Evolutionary conservation across 2,113 vertebrate species (phyloP).

Genomic region (Herpetotheres cachinnans): DNA sequence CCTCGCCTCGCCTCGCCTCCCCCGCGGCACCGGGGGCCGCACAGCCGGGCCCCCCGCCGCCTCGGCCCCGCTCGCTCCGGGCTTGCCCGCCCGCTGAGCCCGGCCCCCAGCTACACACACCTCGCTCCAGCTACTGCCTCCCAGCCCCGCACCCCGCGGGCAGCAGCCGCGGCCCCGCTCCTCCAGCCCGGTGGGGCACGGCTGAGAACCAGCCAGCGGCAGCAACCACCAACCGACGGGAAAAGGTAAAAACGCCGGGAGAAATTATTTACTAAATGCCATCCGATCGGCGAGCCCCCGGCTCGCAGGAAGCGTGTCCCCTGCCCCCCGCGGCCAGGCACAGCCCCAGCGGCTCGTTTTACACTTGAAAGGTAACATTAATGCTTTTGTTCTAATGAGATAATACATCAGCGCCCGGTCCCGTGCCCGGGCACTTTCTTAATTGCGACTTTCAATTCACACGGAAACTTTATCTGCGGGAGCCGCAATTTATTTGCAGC

Average conservation of each 20-base stretch:
- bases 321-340: background rate
- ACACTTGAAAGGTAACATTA: background rate
- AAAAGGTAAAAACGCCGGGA: background rate
- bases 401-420: constrained; percentile 44
- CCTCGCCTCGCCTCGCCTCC: background rate
- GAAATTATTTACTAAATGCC: background rate
- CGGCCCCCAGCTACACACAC: too few relatives aligned
- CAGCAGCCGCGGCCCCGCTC: too few relatives aligned
- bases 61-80: background rate
- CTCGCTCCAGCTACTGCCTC: too few relatives aligned
- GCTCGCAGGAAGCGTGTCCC: background rate
- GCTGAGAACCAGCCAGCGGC: background rate
- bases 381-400: constrained; percentile 8
- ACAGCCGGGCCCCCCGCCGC: too few relatives aligned
- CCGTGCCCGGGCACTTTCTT: constrained; percentile 49
- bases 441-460: constrained; percentile 39
- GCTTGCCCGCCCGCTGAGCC: too few relatives aligned
- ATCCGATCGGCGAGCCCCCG: background rate
- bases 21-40: background rate
- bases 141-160: too few relatives aligned
- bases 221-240: background rate
- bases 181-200: background rate
- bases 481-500: constrained; percentile 71
- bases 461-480: constrained; percentile 73
- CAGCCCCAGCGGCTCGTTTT: background rate